These are phyloP conservation scores for Diadema setosum DNA, from an alignment of 35 echinoderm and acorn worm genomes.

Conservation along the genomic window DNA sequence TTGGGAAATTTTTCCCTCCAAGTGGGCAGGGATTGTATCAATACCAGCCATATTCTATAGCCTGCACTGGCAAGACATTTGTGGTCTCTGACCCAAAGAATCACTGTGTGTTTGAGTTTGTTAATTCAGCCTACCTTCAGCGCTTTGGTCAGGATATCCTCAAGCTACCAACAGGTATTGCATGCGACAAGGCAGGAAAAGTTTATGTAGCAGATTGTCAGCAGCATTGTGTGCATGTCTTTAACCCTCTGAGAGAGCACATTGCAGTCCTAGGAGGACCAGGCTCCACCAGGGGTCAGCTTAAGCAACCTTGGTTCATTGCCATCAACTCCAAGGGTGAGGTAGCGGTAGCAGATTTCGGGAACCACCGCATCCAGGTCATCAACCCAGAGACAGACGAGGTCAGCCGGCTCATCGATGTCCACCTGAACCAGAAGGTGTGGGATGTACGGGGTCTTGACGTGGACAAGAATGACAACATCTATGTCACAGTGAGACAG, in stretches of 20 bases:
- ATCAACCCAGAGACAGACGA: constrained; percentile 20
- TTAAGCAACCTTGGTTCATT: constrained; percentile 51
- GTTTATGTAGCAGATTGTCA: constrained; percentile 59
- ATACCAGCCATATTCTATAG: constrained; percentile 37
- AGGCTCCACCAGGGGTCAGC: constrained; percentile 8
- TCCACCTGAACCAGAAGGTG: constrained; percentile 30
- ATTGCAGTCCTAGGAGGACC: constrained; percentile 2
- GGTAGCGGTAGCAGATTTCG: constrained; percentile 39
- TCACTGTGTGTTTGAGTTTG: constrained; percentile 38
- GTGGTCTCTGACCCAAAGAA: constrained; percentile 43
- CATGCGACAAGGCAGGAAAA: constrained; percentile 17
- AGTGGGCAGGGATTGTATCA: not conserved
- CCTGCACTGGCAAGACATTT: constrained; percentile 35
- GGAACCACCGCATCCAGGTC: constrained; percentile 45
- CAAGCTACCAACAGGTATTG: constrained; percentile 35
- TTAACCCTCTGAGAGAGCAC: constrained; percentile 3
- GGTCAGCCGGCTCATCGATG: constrained; percentile 19
- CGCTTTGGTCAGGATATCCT: constrained; percentile 25
- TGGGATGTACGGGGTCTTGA: constrained; percentile 36
- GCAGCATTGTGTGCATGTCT: constrained; percentile 35
- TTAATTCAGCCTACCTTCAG: not conserved
- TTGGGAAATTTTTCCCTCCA: not conserved
- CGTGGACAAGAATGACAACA: constrained; percentile 51
- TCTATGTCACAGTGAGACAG: constrained; percentile 41
- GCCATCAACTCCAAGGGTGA: constrained; percentile 35